These are phyloP conservation scores for Holacanthus passer DNA, from an alignment of 2,113 vertebrate species.

Conservation along the genomic window DNA sequence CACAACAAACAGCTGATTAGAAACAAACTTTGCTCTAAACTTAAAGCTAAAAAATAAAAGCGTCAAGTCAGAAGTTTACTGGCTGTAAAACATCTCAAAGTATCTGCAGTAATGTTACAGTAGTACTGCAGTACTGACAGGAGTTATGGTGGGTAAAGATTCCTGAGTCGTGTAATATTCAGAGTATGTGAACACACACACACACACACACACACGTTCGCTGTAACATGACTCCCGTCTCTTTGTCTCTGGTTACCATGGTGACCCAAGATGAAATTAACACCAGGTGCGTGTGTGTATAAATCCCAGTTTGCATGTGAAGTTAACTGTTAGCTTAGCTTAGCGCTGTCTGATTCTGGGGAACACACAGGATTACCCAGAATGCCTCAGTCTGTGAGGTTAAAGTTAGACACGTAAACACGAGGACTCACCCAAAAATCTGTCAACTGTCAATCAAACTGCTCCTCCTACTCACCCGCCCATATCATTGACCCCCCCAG, in stretches of 20 bases:
- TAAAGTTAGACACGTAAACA: slow-evolving; percentile 10
- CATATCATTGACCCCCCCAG: slow-evolving; percentile 27
- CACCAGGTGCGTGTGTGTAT: slow-evolving; percentile 17
- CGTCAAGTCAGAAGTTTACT: no score
- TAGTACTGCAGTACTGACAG: neutral
- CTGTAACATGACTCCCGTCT: slow-evolving; percentile 48
- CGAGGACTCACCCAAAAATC: neutral
- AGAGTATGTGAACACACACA: slow-evolving; percentile 26
- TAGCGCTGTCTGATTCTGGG: neutral
- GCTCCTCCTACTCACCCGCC: neutral
- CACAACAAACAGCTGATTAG: no score
- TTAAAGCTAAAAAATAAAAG: no score
- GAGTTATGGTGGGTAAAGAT: neutral
- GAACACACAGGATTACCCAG: slow-evolving; percentile 14
- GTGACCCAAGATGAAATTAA: slow-evolving; percentile 28
- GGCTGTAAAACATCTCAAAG: neutral
- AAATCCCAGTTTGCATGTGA: slow-evolving; percentile 25
- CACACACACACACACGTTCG: slow-evolving; percentile 27
- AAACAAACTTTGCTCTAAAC: no score
- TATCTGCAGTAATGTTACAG: neutral
- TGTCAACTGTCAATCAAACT: slow-evolving; percentile 48
- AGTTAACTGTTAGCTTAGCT: slow-evolving; percentile 3
- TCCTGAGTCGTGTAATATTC: slow-evolving; percentile 43
- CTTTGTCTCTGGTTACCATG: slow-evolving; percentile 40
- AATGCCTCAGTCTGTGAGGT: slow-evolving; percentile 5